Percentiles rank a stretch among this genome's conserved stretches.
Evolutionary conservation across 2,113 vertebrate species (phyloP).

Genomic region (Microcebus lehilahytsara): DNA sequence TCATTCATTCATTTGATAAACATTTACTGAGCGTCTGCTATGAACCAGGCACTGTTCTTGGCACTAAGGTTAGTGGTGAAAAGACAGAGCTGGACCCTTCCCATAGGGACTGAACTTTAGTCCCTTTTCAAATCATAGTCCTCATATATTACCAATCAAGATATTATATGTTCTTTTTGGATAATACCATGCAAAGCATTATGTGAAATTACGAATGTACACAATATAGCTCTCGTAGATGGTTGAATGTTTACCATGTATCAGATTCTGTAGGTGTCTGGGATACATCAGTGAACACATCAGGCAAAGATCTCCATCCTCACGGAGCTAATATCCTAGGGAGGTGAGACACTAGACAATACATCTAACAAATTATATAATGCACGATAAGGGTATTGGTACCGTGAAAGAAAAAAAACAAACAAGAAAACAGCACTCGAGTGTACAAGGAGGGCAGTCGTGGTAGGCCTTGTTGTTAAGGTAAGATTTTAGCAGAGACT

Average conservation of each 20-base stretch:
- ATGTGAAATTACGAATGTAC: not conserved
- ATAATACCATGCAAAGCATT: not conserved
- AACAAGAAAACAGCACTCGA: not conserved
- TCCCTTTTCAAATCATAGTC: not conserved
- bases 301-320: not conserved
- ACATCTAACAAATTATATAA: not conserved
- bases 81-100: not conserved
- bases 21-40: not conserved
- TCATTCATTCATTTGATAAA: not conserved
- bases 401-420: not conserved
- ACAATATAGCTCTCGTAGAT: not conserved
- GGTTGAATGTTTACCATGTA: not conserved
- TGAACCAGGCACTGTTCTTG: not conserved
- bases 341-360: not conserved
- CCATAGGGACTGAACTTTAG: not conserved
- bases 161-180: not conserved
- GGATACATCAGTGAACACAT: not conserved
- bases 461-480: not conserved
- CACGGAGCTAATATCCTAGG: not conserved
- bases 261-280: not conserved
- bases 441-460: not conserved
- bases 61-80: not conserved
- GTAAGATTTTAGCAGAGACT: not conserved
- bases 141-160: not conserved
- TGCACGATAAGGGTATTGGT: not conserved